Base-by-base conservation (phyloP, 1,140 invertebrate species). In the Phenacoccus solenopsis region DNA sequence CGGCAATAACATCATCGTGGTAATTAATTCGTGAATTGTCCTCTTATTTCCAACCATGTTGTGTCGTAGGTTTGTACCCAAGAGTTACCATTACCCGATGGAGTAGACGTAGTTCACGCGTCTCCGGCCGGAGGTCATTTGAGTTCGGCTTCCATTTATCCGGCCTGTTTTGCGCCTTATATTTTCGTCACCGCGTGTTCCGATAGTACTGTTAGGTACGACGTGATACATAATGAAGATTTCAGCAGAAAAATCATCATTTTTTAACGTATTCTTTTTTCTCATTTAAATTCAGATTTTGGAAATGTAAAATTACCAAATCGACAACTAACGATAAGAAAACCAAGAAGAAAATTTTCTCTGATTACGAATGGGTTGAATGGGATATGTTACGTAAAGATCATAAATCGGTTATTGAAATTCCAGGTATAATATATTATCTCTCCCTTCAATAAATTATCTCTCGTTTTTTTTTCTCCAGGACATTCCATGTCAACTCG, bases 111-210 rank as follows among this genome's bases (percentile, higher is more conserved):
- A 3, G 87, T 95, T 69, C 90, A 94, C 79, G 94, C 94, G 0
- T 87, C 91, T 0, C 92, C 94, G 4, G 92, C 96, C 0, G 96
- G 95, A 3, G 96, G 96, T 1, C 96, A 99, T 80, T 81, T 98
- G 24, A 96, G 94, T 77, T 98, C 95, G n/a, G 94, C 96, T 0
- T 96, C 94, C 32, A 96, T 99, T 75, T 98, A 98, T 81, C 95
- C 96, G 21, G 95, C 95, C 56, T 98, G 96, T 80, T 90, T 96
- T 78, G 94, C 96, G 0, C 96, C 96, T 0, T 99, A 98, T 76
- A 91, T 96, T 64, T 84, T 98, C 64, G 89, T 93, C 0, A 98
- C 95, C 0, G 94, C 95, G 20, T 96, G 93, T 75, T 91, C 91
- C 28, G 94, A 96, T 77, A 92, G 90, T 71, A 85, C 88, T 21